Percentiles rank a stretch among this genome's conserved stretches.
Conservation (phyloP, 2,797 vertebrate genomes). For the Gouania willdenowi region DNA sequence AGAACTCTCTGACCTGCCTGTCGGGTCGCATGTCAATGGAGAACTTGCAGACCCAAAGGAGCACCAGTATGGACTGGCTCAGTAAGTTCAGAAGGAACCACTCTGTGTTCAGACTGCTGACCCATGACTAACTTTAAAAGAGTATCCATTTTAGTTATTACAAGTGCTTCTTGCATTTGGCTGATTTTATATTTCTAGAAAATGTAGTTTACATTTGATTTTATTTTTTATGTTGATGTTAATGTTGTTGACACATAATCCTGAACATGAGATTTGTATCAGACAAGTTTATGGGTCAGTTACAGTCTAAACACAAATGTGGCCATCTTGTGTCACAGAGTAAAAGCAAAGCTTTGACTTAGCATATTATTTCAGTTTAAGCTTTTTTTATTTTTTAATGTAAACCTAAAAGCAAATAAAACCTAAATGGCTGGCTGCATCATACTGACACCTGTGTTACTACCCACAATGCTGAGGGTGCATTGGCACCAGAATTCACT, state of each 20-base stretch:
- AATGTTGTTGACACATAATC: not conserved
- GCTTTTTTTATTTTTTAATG: not conserved
- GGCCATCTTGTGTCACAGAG: no score
- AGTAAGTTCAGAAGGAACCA: conserved; percentile 84
- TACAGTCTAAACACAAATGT: no score
- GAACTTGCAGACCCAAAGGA: conserved; percentile 82
- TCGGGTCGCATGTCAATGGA: conserved; percentile 84
- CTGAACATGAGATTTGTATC: no score
- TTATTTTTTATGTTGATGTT: not conserved
- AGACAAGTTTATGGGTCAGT: no score
- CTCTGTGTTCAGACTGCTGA: conserved; percentile 22
- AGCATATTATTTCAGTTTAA: no score
- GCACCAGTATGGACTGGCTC: conserved; percentile 94
- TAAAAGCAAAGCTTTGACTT: no score
- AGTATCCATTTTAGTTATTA: no score
- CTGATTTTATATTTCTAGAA: no score
- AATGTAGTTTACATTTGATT: not conserved
- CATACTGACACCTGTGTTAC: conserved; percentile 73
- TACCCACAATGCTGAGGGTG: conserved; percentile 47
- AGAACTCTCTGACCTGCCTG: conserved; percentile 92
- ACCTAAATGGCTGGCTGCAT: conserved; percentile 74
- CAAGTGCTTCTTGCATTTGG: no score
- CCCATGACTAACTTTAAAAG: not conserved
- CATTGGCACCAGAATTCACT: conserved; percentile 45
- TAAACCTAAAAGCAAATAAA: no score